Evolutionary conservation across 1,140 invertebrate species (phyloP), one percentile per base, ranked within the genome.

Genomic region (Arion vulgaris): DNA sequence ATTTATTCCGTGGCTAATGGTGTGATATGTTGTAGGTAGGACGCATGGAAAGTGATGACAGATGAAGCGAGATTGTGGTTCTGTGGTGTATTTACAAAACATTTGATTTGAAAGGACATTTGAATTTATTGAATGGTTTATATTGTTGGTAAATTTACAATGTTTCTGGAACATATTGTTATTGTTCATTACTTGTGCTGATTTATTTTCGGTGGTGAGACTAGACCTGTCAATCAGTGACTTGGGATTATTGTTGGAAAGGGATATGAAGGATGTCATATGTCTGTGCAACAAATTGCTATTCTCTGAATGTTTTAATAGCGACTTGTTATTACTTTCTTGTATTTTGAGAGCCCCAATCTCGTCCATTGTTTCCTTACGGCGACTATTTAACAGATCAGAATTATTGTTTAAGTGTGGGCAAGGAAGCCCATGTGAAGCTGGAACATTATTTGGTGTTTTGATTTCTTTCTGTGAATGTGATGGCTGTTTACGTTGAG

Each of bases 11-110:
- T 79, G 69, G 11, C 74, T 66, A 17, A 85, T 39, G 41, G 51
- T 72, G 75, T 85, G 78, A 73, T 85, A 85, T 13, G 82, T 83
- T 9, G 0, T 26, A 28, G 80, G 84, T n/a, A 39, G 13, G 36
- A 32, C 19, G 57, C 84, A 85, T 0, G 84, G 84, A 73, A 85
- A 85, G 53, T 83, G 36, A 13, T 53, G 39, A 38, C 84, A 85
- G 49, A 23, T 2, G 23, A 9, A 17, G 34, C 9, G 13, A 53
- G 32, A 28, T 5, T 15, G 36, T 7, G 74, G 28, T 7, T 76
- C 17, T 4, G 36, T 4, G 1, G 5, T 49, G 51, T 41, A 49
- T 28, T 53, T 57, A n/a, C 74, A 76, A 1, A 36, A 41, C 5
- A 26, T 19, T 1, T 57, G 28, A 49, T 23, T 62, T 13, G 51